A percentile compares a stretch with the other conserved stretches of the same genome.
These are phyloP conservation scores for Archilochus colubris DNA, from an alignment of 2,113 vertebrate genomes.

Conservation along the genomic window DNA sequence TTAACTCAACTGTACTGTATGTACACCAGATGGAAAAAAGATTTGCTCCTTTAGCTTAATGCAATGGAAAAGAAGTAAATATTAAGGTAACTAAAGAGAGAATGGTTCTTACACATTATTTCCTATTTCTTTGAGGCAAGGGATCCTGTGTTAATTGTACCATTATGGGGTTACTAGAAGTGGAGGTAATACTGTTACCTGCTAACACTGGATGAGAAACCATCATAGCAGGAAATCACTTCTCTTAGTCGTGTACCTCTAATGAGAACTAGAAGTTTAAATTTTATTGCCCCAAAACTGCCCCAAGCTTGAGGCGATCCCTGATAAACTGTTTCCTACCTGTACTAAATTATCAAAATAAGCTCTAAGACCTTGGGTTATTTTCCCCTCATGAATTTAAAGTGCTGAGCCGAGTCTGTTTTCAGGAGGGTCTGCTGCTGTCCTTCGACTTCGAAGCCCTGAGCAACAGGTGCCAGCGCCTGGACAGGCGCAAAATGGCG, in stretches of 20 bases:
- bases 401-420: accelerated
- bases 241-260: background rate
- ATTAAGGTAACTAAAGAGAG: background rate
- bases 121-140: background rate
- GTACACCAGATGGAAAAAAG: background rate
- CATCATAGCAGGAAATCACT: background rate
- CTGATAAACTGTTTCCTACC: background rate
- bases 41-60: background rate
- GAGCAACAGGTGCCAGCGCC: background rate
- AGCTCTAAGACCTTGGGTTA: accelerated
- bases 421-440: accelerated
- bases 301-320: too few relatives aligned
- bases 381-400: accelerated
- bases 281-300: background rate
- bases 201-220: background rate
- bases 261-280: background rate
- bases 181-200: background rate
- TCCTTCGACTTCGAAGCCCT: background rate
- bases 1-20: background rate
- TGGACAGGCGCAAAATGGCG: accelerated
- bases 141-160: accelerated
- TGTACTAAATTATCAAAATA: background rate
- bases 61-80: background rate
- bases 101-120: background rate
- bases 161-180: background rate